Base-by-base conservation (phyloP, 1,140 invertebrate genomes). In the Rhynchophorus ferrugineus region DNA sequence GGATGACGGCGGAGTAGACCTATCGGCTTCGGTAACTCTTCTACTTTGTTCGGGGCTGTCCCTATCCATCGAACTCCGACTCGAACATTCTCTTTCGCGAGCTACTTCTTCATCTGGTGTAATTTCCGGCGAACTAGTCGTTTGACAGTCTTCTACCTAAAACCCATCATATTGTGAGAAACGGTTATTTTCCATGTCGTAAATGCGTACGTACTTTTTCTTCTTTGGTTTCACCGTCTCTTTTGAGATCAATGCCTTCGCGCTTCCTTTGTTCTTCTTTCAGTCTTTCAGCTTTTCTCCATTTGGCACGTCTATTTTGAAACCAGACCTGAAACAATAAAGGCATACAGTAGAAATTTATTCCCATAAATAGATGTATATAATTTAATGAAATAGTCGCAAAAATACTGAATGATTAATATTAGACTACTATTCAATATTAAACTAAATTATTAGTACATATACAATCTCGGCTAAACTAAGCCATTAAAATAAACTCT, bases 221-320 rank as follows among this genome's bases (percentile, higher is more conserved):
- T 43, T 71, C 69, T 56, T 71, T 71, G 3, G 63, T 71, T 20
- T 77, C 73, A 46, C 75, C 70, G 35, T 77, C 69, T 54, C 75
- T 73, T 29, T 76, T 70, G 56, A 76, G 72, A 14, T 81, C 81
- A 41, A 79, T 79, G 39, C 83, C 85, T 58, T 90, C 87, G 19
- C 87, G 74, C 67, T 89, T 90, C 45, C 86, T 72, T 68, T 92
- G 88, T 67, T 93, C 90, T 65, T 93, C 89, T 73, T 91, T 91
- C 62, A 92, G 76, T 14, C 89, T 75, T 66, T 93, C 90, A 33
- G 87, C 88, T 71, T 95, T 95, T 51, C 91, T 78, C 89, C 90
- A 95, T 73, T 95, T 95, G 22, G 91, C 91, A 37, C 91, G 74
- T 22, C 91, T 78, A 68, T 95, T 95, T 81, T 95, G 91, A 68